These are phyloP conservation scores for Glyphotaelius pellucidus DNA, from an alignment of 2,888 invertebrate species.

Conservation along the genomic window DNA sequence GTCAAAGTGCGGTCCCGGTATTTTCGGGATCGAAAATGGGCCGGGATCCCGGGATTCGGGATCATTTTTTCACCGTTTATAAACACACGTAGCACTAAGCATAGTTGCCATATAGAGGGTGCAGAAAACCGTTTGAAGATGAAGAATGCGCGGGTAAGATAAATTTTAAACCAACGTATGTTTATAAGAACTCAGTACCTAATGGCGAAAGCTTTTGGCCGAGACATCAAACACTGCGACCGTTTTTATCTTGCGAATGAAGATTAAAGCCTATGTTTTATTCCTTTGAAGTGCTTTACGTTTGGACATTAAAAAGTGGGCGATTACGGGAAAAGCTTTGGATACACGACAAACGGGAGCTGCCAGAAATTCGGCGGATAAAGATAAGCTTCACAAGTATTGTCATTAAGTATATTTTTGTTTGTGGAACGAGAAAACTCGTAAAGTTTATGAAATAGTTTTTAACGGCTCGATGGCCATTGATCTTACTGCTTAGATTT, in stretches of 20 bases:
- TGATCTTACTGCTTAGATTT: not conserved
- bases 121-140: not conserved
- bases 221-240: constrained; percentile 61
- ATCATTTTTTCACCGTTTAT: no score
- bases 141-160: not conserved
- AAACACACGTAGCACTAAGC: not conserved
- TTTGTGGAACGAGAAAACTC: not conserved
- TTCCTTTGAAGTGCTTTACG: constrained; percentile 58
- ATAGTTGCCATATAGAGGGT: constrained; percentile 3
- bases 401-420: constrained; percentile 2
- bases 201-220: constrained; percentile 63
- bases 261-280: constrained; percentile 51
- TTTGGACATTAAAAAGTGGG: constrained; percentile 49
- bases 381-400: constrained; percentile 11
- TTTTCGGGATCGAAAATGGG: no score
- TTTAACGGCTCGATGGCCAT: not conserved
- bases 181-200: constrained; percentile 26
- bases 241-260: constrained; percentile 49
- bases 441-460: not conserved
- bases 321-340: constrained; percentile 31
- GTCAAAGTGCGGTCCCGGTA: no score
- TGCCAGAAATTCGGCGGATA: not conserved
- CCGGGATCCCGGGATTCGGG: no score
- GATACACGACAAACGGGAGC: constrained; percentile 9
- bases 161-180: constrained; percentile 3